Base-by-base conservation (phyloP, 2,888 invertebrate genomes). In the Crioceris asparagi region DNA sequence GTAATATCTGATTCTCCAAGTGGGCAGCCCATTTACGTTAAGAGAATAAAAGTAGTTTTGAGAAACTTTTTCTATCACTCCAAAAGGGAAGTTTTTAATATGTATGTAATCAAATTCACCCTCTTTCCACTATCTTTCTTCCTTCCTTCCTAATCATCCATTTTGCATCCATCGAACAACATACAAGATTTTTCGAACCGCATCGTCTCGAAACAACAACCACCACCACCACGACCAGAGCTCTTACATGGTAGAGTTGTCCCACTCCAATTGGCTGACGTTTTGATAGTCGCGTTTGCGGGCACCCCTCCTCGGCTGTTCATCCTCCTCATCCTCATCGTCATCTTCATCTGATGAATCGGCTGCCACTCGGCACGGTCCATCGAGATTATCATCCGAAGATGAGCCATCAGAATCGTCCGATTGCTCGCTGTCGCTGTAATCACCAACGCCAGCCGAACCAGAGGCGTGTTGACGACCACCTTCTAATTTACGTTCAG, bases 181-280 rank as follows among this genome's bases (percentile, higher is more conserved):
- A n/a, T n/a, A n/a, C n/a, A n/a, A n/a, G n/a, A n/a, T n/a, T n/a
- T n/a, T n/a, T n/a, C n/a, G n/a, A n/a, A n/a, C 19, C 27, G 29
- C 15, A 7, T 2, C 2, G 10, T 11, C 11, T 31, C 12, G 4
- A 29, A 31, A 31, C 19, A 16, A 29, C 26, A 17, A 33, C 41
- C 21, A 27, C 31, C 11, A 17, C 14, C 27, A 19, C 32, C 38
- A 33, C 17, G 29, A 29, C n/a, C 16, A 26, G 25, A n/a, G 10
- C 12, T 15, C 35, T 43, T 78, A 81, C 78, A 81, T 81, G 54
- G 79, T 80, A 65, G 78, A 78, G 69, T 80, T 79, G 66, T 81
- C 81, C 81, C 81, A 81, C 66, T 81, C 81, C 47, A 81, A 66
- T 65, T 81, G 81, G 64, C 77, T 80, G 59, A 80, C 78, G 67